Percentiles rank a stretch among this genome's conserved stretches.
These are phyloP conservation scores for Dinocampus coccinellae DNA, from an alignment of 2,888 invertebrate genomes.

Conservation along the genomic window DNA sequence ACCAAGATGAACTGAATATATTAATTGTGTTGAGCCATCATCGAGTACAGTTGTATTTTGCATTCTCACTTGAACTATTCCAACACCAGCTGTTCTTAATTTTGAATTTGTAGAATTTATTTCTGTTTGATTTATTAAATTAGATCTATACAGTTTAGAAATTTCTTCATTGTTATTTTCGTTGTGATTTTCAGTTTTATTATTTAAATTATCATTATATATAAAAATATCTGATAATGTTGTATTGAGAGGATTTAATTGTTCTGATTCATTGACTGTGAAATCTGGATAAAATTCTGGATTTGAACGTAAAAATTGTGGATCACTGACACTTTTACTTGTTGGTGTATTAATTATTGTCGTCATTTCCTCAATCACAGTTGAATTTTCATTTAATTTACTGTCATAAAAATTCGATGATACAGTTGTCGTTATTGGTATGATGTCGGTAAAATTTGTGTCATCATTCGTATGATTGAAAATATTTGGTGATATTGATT, in stretches of 20 bases:
- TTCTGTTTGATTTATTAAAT: slow-evolving; percentile 29
- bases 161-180: neutral
- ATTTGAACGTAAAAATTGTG: slow-evolving; percentile 14
- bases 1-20: slow-evolving; percentile 85
- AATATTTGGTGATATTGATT: neutral
- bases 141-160: neutral
- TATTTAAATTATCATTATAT: neutral
- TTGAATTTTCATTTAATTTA: neutral
- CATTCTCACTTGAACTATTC: slow-evolving; percentile 64
- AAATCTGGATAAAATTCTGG: slow-evolving; percentile 14
- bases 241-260: neutral
- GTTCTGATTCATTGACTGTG: neutral
- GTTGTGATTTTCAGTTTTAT: neutral
- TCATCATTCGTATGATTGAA: no score
- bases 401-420: neutral
- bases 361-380: neutral
- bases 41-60: slow-evolving; percentile 61
- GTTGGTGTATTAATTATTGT: neutral
- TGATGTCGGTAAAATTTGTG: neutral
- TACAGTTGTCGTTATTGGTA: neutral
- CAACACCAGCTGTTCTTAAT: slow-evolving; percentile 46
- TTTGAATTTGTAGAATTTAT: slow-evolving; percentile 43
- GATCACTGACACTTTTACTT: slow-evolving; percentile 1
- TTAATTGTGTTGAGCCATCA: slow-evolving; percentile 68
- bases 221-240: neutral